Evolutionary conservation across 2,888 invertebrate species (phyloP).

Genomic region (Deilephila elpenor): DNA sequence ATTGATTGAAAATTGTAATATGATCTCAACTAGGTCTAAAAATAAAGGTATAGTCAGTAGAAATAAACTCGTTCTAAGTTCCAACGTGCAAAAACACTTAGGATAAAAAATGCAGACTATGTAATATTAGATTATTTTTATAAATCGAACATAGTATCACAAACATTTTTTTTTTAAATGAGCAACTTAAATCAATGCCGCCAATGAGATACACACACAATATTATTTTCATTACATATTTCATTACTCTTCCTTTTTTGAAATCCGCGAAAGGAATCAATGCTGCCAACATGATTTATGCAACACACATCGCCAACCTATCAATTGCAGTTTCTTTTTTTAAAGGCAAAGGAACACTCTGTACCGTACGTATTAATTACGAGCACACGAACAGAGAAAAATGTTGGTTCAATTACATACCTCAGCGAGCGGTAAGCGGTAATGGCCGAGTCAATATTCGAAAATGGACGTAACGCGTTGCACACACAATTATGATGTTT

Average conservation of each 20-base stretch:
- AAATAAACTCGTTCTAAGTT: no score
- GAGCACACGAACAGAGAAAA: conserved; percentile 24
- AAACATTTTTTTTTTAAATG: not conserved
- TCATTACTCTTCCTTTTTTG: not conserved
- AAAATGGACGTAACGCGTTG: conserved; percentile 5
- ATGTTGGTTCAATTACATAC: conserved; percentile 32
- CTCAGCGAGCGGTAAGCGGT: not conserved
- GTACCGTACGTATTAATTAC: conserved; percentile 33
- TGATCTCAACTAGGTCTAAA: no score
- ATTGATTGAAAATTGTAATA: no score
- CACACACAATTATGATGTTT: conserved; percentile 21
- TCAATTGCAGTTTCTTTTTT: not conserved
- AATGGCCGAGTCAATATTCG: not conserved
- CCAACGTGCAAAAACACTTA: no score
- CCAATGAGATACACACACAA: not conserved
- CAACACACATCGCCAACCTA: not conserved
- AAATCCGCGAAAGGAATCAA: conserved; percentile 2
- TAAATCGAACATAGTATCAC: not conserved
- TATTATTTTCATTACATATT: not conserved
- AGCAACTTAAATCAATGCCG: not conserved
- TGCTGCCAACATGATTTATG: conserved; percentile 5
- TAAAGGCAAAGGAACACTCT: conserved; percentile 12
- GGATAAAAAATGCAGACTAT: no score
- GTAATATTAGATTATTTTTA: not conserved
- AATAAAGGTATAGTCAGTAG: no score